A percentile compares a stretch with the other conserved stretches of the same genome.
Evolutionary conservation across 2,888 invertebrate genomes (phyloP).

Genomic region (Neoscelio sp.): DNA sequence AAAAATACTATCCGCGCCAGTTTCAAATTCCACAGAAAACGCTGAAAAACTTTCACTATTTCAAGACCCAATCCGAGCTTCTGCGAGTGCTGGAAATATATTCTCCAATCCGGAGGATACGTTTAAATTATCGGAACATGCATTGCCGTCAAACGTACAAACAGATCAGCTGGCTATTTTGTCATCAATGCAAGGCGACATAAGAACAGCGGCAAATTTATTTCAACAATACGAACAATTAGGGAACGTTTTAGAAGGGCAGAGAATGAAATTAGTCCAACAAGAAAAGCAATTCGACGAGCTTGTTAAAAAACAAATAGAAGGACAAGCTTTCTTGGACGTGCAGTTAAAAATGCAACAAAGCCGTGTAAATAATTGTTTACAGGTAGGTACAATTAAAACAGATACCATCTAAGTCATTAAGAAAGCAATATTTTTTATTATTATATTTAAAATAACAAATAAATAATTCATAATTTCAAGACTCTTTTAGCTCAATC

Average conservation of each 20-base stretch:
- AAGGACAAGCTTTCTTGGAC: conserved; percentile 77
- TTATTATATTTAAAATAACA: no score
- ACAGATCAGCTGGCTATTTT: conserved; percentile 77
- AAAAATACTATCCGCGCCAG: conserved; percentile 24
- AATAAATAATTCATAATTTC: conserved; percentile 34
- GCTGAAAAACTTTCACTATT: conserved; percentile 17
- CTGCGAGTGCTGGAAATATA: conserved; percentile 13
- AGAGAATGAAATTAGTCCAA: conserved; percentile 73
- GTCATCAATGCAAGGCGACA: conserved; percentile 76
- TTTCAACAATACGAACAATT: conserved; percentile 78
- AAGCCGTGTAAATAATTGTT: conserved; percentile 77
- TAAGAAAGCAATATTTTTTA: no score
- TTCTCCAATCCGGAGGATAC: conserved; percentile 30
- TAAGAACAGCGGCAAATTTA: conserved; percentile 74
- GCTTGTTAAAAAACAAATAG: conserved; percentile 76
- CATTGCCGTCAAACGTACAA: conserved; percentile 73
- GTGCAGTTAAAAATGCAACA: conserved; percentile 79
- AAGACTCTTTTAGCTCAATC: conserved; percentile 77
- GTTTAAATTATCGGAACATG: conserved; percentile 62
- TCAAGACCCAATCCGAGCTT: neutral
- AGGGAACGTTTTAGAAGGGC: conserved; percentile 72
- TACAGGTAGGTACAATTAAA: conserved; percentile 73
- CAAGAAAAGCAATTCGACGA: conserved; percentile 78
- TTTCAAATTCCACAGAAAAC: neutral
- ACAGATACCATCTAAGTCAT: conserved; percentile 4